Evolutionary conservation across 2,888 invertebrate genomes (phyloP).

Genomic region (Prosapia bicincta): DNA sequence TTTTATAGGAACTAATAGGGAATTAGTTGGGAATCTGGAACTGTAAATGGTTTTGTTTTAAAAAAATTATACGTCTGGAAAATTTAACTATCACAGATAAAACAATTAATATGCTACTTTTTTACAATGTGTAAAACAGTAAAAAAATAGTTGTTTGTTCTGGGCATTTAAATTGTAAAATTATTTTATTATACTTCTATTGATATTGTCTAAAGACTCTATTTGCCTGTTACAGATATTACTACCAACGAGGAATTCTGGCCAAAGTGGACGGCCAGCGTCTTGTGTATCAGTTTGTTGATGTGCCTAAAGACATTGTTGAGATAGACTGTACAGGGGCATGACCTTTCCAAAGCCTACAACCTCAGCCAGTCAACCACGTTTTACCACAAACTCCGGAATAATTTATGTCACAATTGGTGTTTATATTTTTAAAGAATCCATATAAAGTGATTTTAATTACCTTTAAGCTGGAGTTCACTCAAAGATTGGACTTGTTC

Average conservation of each 20-base stretch:
- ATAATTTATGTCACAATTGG: not conserved
- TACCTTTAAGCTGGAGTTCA: conserved; percentile 3
- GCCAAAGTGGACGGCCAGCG: conserved; percentile 99
- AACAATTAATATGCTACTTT: too few species aligned
- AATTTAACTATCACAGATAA: too few species aligned
- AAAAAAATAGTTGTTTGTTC: too few species aligned
- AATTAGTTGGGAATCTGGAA: too few species aligned
- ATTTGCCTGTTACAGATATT: conserved; percentile 60
- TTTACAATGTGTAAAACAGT: too few species aligned
- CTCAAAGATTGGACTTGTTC: not conserved
- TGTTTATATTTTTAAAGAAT: not conserved
- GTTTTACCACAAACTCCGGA: not conserved
- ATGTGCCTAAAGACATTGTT: conserved; percentile 96
- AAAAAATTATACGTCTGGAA: too few species aligned
- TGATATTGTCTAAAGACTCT: not conserved
- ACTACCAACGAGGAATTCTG: conserved; percentile 97
- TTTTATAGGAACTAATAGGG: too few species aligned
- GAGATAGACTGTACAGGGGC: conserved; percentile 95
- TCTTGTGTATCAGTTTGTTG: conserved; percentile 98
- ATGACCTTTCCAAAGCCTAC: conserved; percentile 49
- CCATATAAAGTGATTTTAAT: not conserved
- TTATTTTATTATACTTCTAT: too few species aligned
- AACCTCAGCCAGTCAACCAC: not conserved
- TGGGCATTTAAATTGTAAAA: too few species aligned
- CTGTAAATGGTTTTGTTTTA: too few species aligned